These are phyloP conservation scores for Chalcosyrphus nemorum DNA, from an alignment of 2,888 invertebrate species.

Conservation along the genomic window DNA sequence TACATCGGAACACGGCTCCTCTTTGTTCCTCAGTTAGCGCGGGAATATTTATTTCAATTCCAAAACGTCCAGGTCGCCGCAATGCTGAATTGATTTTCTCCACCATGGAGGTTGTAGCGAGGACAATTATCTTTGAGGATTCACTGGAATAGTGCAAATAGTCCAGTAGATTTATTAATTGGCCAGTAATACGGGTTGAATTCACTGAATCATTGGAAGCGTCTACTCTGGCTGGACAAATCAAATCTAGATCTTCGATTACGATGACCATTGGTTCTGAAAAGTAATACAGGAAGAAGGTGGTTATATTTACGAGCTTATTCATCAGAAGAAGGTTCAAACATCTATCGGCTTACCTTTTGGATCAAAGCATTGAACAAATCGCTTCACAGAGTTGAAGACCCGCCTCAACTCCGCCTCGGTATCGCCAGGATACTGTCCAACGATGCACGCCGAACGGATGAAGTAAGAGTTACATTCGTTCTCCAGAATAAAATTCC, in stretches of 20 bases:
- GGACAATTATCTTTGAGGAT: conserved; percentile 81
- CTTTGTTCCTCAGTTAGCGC: conserved; percentile 82
- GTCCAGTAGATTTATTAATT: conserved; percentile 83
- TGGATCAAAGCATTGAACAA: conserved; percentile 76
- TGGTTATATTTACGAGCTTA: no score
- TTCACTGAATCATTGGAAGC: conserved; percentile 77
- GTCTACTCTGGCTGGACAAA: conserved; percentile 81
- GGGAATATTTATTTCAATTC: conserved; percentile 83
- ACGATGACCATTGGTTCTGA: conserved; percentile 80
- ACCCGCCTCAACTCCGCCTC: conserved; percentile 82
- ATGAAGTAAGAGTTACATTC: conserved; percentile 82
- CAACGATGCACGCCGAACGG: conserved; percentile 81
- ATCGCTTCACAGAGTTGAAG: conserved; percentile 81
- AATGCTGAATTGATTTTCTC: conserved; percentile 82
- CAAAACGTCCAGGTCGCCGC: conserved; percentile 84
- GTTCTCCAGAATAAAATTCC: conserved; percentile 82
- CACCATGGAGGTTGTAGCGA: conserved; percentile 84
- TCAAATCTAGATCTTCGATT: conserved; percentile 82
- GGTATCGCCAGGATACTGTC: conserved; percentile 83
- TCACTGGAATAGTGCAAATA: conserved; percentile 76
- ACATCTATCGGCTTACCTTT: conserved; percentile 76
- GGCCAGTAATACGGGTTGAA: conserved; percentile 81
- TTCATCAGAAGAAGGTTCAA: no score
- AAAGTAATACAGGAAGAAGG: no score
- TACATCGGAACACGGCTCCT: conserved; percentile 79